These are phyloP conservation scores for Sarcophaga peregrina DNA, from an alignment of 1,140 invertebrate species.

Conservation along the genomic window DNA sequence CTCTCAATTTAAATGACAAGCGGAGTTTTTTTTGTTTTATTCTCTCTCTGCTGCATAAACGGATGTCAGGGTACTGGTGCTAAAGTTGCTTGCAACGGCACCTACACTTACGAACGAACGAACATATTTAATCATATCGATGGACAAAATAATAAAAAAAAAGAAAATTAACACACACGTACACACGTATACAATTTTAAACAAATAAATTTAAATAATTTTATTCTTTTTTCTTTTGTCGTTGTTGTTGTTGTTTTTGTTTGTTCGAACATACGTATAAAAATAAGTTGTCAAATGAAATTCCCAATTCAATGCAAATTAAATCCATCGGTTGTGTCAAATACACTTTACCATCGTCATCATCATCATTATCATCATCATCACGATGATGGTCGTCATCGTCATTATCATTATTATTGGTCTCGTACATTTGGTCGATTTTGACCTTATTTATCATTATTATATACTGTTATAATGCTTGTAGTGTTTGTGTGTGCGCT, in stretches of 20 bases:
- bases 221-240: not conserved
- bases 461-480: not conserved
- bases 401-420: not conserved
- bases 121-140: not conserved
- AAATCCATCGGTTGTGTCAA: conserved; percentile 41
- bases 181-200: not conserved
- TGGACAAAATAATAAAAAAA: not conserved
- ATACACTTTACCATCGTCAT: conserved; percentile 34
- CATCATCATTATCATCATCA: not conserved
- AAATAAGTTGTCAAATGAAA: conserved; percentile 42
- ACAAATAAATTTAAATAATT: conserved; percentile 19
- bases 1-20: conserved; percentile 40
- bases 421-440: conserved; percentile 37
- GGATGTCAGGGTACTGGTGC: conserved; percentile 31
- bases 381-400: too few species aligned
- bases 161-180: too few species aligned
- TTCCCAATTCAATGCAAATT: conserved; percentile 41
- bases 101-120: too few species aligned
- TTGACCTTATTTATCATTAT: conserved; percentile 32
- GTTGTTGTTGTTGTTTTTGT: not conserved
- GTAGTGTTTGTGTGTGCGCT: not conserved
- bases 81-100: not conserved
- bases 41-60: not conserved
- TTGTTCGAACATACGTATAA: conserved; percentile 10
- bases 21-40: not conserved